phyloP scores from a whole-genome alignment of 1,140 invertebrate genomes.

The Drosophila trapezifrons region DNA sequence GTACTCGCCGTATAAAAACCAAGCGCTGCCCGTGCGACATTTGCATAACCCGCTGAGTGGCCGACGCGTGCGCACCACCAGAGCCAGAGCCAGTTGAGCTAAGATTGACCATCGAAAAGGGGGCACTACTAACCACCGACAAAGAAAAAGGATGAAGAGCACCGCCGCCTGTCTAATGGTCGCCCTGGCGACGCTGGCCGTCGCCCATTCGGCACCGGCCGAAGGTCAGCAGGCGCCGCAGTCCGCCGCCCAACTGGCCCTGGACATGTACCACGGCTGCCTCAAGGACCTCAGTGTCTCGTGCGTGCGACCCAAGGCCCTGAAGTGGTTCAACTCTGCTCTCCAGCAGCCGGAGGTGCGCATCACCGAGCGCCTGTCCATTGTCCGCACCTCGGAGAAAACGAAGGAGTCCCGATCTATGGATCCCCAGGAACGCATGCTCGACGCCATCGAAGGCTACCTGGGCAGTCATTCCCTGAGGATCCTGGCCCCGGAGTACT shows the following conservation, averaged over 20 bases:
- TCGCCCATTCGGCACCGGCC: slow-evolving; percentile 48
- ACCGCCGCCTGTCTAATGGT: slow-evolving; percentile 50
- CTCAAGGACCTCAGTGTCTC: slow-evolving; percentile 87
- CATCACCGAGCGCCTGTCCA: slow-evolving; percentile 89
- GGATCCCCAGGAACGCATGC: slow-evolving; percentile 81
- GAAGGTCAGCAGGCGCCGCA: slow-evolving; percentile 32
- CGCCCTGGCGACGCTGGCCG: slow-evolving; percentile 54
- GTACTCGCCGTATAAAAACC: slow-evolving; percentile 82
- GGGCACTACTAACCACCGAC: slow-evolving; percentile 4
- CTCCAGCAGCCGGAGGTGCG: slow-evolving; percentile 88
- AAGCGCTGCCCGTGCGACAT: slow-evolving; percentile 62
- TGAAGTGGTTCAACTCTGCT: slow-evolving; percentile 89
- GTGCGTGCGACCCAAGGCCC: slow-evolving; percentile 91
- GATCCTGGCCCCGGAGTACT: slow-evolving; percentile 87
- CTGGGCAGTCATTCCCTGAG: slow-evolving; percentile 87
- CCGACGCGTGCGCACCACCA: slow-evolving; percentile 69
- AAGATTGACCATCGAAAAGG: not conserved
- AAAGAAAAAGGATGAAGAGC: slow-evolving; percentile 64
- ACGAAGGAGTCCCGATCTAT: slow-evolving; percentile 36
- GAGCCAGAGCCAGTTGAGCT: slow-evolving; percentile 11
- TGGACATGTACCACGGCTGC: slow-evolving; percentile 88
- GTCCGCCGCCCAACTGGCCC: slow-evolving; percentile 86
- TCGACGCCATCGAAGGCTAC: slow-evolving; percentile 88
- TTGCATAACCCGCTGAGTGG: slow-evolving; percentile 83
- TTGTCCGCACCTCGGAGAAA: slow-evolving; percentile 87